These are phyloP conservation scores for Brachynemurus nebulosus DNA, from an alignment of 2,888 invertebrate genomes.

Conservation along the genomic window DNA sequence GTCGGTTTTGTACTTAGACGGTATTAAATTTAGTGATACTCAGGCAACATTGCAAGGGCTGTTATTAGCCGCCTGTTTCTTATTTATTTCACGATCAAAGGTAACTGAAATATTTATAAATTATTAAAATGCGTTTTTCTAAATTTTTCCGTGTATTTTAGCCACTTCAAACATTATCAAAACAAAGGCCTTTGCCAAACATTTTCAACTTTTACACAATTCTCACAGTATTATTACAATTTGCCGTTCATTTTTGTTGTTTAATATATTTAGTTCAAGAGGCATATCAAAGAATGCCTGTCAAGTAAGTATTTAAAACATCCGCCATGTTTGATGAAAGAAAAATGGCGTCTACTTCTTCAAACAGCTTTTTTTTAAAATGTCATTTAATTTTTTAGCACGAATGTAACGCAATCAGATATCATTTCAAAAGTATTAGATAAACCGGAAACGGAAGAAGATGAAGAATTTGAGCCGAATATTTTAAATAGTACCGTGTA, in stretches of 20 bases:
- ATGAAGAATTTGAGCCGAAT: constrained; percentile 80
- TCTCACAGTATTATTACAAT: constrained; percentile 86
- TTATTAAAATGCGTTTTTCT: not conserved
- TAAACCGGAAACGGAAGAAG: constrained; percentile 52
- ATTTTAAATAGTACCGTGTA: constrained; percentile 97
- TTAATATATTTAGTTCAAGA: constrained; percentile 79
- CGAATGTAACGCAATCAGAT: constrained; percentile 26
- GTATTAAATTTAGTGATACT: constrained; percentile 93
- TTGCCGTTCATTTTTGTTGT: constrained; percentile 85
- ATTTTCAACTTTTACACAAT: constrained; percentile 98
- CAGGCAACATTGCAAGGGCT: constrained; percentile 97
- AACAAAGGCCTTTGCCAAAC: constrained; percentile 89
- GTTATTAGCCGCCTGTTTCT: constrained; percentile 88
- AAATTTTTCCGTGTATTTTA: constrained; percentile 29
- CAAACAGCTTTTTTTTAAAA: not conserved
- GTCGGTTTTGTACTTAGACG: constrained; percentile 94
- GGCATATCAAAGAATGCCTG: constrained; percentile 58
- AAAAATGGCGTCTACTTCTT: not conserved
- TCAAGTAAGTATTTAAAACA: constrained; percentile 42
- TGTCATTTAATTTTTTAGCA: constrained; percentile 31
- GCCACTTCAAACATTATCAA: constrained; percentile 86
- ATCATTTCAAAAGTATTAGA: constrained; percentile 7
- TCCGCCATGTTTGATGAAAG: no score
- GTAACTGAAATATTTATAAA: constrained; percentile 32
- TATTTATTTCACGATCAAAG: constrained; percentile 97